Evolutionary conservation across 2,888 invertebrate genomes (phyloP).

Genomic region (Antheraea yamamai): DNA sequence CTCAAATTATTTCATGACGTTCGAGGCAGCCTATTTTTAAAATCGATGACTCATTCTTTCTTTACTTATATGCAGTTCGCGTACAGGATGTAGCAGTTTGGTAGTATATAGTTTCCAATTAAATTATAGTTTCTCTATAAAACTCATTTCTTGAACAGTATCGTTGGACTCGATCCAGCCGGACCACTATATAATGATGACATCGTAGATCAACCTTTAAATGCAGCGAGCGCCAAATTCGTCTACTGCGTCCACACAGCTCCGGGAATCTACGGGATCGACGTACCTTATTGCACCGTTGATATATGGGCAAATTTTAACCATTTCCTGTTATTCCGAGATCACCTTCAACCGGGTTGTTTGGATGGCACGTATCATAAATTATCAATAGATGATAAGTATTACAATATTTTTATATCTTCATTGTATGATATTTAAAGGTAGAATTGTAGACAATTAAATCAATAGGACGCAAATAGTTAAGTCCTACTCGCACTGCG

Average conservation of each 20-base stretch:
- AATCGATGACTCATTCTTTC: no score
- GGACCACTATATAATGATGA: slow-evolving; percentile 63
- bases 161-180: slow-evolving; percentile 76
- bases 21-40: no score
- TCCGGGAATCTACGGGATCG: slow-evolving; percentile 68
- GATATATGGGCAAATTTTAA: slow-evolving; percentile 76
- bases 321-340: slow-evolving; percentile 28
- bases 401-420: background rate
- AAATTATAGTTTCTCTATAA: background rate
- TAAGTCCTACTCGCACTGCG: no score
- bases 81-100: no score
- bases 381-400: background rate
- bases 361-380: slow-evolving; percentile 6
- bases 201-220: slow-evolving; percentile 36
- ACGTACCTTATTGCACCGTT: slow-evolving; percentile 56
- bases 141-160: slow-evolving; percentile 44
- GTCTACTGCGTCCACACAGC: slow-evolving; percentile 84
- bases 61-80: no score
- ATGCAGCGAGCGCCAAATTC: slow-evolving; percentile 60
- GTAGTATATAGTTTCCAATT: no score
- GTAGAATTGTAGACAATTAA: background rate
- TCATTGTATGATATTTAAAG: background rate
- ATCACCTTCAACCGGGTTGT: slow-evolving; percentile 31
- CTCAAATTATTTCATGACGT: no score
- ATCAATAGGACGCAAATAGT: background rate